Conservation (phyloP, 2,888 invertebrate genomes). For the Callyntrura guangdongensis region DNA sequence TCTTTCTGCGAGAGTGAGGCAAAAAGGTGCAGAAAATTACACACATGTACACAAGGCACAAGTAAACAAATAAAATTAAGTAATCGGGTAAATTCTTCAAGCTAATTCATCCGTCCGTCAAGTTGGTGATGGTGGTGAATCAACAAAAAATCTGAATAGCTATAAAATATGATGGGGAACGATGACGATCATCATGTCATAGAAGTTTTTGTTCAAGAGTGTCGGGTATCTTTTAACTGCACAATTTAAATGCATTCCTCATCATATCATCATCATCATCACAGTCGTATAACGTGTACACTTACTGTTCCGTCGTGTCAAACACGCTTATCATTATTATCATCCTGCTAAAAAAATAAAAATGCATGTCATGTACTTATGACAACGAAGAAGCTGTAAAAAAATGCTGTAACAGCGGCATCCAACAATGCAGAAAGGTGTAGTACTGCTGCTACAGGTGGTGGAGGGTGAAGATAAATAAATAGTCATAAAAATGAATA, state of each 20-base stretch:
- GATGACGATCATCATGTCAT: conserved; percentile 29
- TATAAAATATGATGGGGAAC: conserved; percentile 29
- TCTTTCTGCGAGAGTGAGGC: not conserved
- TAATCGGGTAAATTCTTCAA: conserved; percentile 46
- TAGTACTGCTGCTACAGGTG: not conserved
- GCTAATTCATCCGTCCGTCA: conserved; percentile 49
- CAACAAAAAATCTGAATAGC: not conserved
- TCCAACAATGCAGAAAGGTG: conserved; percentile 24
- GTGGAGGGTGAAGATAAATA: conserved; percentile 46
- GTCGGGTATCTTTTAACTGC: conserved; percentile 58
- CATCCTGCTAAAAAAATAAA: conserved; percentile 57
- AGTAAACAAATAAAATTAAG: conserved; percentile 41
- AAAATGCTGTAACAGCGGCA: conserved; percentile 2
- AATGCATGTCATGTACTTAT: conserved; percentile 65
- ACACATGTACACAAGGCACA: not conserved
- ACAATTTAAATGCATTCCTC: conserved; percentile 60
- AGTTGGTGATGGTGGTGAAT: conserved; percentile 20
- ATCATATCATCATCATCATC: conserved; percentile 45
- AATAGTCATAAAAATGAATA: conserved; percentile 51
- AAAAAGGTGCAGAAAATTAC: conserved; percentile 28
- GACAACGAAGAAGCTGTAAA: conserved; percentile 47
- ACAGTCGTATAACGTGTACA: conserved; percentile 7
- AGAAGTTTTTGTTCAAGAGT: conserved; percentile 47
- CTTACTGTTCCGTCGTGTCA: conserved; percentile 73
- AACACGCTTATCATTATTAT: conserved; percentile 74